These are phyloP conservation scores for Catocala nupta DNA, from an alignment of 2,888 invertebrate species.

Conservation along the genomic window DNA sequence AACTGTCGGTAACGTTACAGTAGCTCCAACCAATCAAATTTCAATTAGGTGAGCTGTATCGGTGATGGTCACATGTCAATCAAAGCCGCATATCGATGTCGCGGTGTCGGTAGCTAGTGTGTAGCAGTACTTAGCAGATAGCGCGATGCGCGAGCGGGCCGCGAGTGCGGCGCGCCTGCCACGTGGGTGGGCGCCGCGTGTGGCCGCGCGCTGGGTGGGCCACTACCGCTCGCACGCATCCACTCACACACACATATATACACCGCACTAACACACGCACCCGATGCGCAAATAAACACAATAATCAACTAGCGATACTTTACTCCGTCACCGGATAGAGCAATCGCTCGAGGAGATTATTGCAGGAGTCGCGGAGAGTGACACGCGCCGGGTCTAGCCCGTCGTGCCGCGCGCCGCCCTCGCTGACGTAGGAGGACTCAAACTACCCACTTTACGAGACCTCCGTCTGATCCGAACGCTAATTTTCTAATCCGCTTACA, in stretches of 20 bases:
- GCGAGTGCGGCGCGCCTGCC: conserved; percentile 77
- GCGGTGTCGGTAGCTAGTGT: conserved; percentile 47
- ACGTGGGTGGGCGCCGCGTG: conserved; percentile 86
- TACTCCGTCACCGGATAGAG: conserved; percentile 86
- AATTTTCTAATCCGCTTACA: conserved; percentile 72
- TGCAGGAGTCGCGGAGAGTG: conserved; percentile 75
- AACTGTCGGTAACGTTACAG: conserved; percentile 31
- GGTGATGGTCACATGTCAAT: conserved; percentile 75
- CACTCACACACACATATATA: conserved; percentile 77
- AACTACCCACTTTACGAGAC: conserved; percentile 62
- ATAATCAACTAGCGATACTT: conserved; percentile 86
- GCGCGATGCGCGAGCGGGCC: conserved; percentile 67
- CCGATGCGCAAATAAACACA: conserved; percentile 84
- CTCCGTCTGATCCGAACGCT: conserved; percentile 55
- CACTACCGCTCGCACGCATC: conserved; percentile 76
- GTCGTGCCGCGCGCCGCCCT: conserved; percentile 21
- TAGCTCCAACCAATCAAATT: conserved; percentile 58
- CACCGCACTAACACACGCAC: conserved; percentile 75
- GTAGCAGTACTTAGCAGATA: conserved; percentile 44
- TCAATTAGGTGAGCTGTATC: conserved; percentile 61
- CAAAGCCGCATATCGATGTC: conserved; percentile 53
- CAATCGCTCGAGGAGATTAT: conserved; percentile 80
- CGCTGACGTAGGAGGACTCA: conserved; percentile 46
- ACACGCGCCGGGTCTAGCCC: conserved; percentile 63
- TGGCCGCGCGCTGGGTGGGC: conserved; percentile 86